phyloP scores from a whole-genome alignment of 2,113 vertebrate genomes.

The Etheostoma cragini region DNA sequence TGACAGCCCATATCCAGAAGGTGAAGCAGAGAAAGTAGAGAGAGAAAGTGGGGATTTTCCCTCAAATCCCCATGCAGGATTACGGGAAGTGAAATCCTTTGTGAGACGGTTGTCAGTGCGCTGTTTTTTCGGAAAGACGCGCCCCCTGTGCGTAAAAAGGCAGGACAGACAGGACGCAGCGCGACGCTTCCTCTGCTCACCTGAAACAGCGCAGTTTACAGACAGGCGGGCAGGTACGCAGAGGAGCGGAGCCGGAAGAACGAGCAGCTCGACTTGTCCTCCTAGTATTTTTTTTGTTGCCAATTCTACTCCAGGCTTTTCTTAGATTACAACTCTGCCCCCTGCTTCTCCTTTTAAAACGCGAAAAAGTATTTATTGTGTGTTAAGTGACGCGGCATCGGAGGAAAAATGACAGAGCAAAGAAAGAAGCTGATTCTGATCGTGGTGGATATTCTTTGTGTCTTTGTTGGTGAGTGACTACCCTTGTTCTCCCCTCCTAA shows the following conservation, averaged over 20 bases:
- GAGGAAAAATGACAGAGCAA: constrained; percentile 78
- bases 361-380: background rate
- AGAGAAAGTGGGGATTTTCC: background rate
- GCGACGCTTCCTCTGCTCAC: constrained; percentile 44
- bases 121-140: constrained; percentile 11
- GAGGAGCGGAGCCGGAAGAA: constrained; percentile 80
- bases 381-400: constrained; percentile 27
- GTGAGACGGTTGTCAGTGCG: too few species aligned
- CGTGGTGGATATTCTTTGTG: constrained; percentile 88
- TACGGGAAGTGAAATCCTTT: background rate
- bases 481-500: background rate
- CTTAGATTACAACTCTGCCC: background rate
- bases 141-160: constrained; percentile 48
- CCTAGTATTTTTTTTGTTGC: background rate
- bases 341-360: background rate
- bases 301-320: background rate
- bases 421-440: constrained; percentile 85
- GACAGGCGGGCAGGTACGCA: constrained; percentile 65
- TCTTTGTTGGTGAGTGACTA: constrained; percentile 86
- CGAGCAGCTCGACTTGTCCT: constrained; percentile 50
- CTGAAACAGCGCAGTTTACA: constrained; percentile 30
- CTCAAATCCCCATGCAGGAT: background rate
- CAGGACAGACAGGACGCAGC: background rate
- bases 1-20: background rate
- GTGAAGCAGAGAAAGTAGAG: background rate